Base-by-base conservation (phyloP, 2,797 vertebrate species). In the Mycteria americana region DNA sequence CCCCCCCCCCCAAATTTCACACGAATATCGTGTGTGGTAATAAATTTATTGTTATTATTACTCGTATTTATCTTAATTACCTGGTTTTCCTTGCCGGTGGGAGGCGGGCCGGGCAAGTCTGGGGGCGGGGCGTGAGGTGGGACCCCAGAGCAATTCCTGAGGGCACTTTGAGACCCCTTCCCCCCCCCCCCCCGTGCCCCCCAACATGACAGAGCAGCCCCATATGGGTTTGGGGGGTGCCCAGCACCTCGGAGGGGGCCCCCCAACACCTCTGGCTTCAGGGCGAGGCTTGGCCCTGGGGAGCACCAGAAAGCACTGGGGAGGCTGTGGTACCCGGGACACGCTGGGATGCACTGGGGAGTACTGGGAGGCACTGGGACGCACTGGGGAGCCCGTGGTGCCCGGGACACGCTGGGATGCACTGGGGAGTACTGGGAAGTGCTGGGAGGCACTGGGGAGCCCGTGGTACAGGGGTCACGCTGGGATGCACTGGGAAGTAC, bases 21-120 rank as follows among this genome's bases (percentile, higher is more conserved):
- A 18, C 4, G 7, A 4, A 4, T n/a, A 18, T 53, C 11, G 6
- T 0, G 9, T 28, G 5, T 8, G 12, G 3, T 27, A 48, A 60
- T 75, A 75, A 60, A 75, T 39, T 39, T 70, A n/a, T 59, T 60
- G 30, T 12, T 54, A 31, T 39, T 60, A 24, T 31, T 24, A 18
- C 7, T 28, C 10, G 25, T 8, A 6, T 4, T 75, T 46, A 23
- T 14, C n/a, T 60, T 48, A 30, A 37, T 35, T 30, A 18, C 11
- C 19, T 22, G 22, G 14, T 23, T 59, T 45, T 23, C 25, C 13
- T 23, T 24, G 6, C 27, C 11, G 17, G 37, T 8, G 59, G 59
- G 59, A 37, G 28, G 51, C 3, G 30, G 18, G 51, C 16, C 6
- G 28, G 51, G 51, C 28, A 18, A 11, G 13, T 51, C 50, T 27